phyloP scores from a whole-genome alignment of 30 jellyfish, hydroid and myxozoan species.

The Aurelia aurita complex sp. Pacific region DNA sequence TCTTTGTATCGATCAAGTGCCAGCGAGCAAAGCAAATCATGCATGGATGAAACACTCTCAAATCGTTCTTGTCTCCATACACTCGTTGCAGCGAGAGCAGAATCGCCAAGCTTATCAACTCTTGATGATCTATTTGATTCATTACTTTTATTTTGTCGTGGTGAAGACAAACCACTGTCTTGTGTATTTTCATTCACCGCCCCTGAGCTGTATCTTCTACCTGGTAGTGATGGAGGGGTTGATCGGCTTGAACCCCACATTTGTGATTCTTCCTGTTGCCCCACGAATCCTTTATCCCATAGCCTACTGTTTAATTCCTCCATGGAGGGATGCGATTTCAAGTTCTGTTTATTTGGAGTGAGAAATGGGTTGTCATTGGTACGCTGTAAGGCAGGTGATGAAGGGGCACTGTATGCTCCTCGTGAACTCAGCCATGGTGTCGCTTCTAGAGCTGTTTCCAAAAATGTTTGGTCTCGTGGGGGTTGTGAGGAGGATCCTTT shows the following conservation, averaged over 20 bases:
- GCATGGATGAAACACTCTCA: constrained; percentile 67
- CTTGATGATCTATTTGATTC: constrained; percentile 8
- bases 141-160: constrained; percentile 47
- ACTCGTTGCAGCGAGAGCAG: constrained; percentile 61
- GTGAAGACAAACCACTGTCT: constrained; percentile 84
- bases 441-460: constrained; percentile 86
- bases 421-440: constrained; percentile 95
- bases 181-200: constrained; percentile 55
- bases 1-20: constrained; percentile 87
- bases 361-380: constrained; percentile 69
- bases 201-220: constrained; percentile 76
- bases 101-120: constrained; percentile 15
- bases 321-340: constrained; percentile 97
- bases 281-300: constrained; percentile 58
- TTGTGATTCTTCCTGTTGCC: constrained; percentile 39
- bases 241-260: constrained; percentile 64
- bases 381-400: constrained; percentile 96
- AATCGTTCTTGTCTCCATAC: constrained; percentile 96
- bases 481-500: constrained; percentile 80
- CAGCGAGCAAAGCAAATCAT: constrained; percentile 76
- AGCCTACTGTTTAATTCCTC: constrained; percentile 84
- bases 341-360: constrained; percentile 67
- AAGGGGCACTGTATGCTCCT: constrained; percentile 99
- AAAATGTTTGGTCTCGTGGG: constrained; percentile 53
- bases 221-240: constrained; percentile 61